Percentiles rank a stretch among this genome's conserved stretches.
These are phyloP conservation scores for Eupithecia dodoneata DNA, from an alignment of 2,888 invertebrate genomes.

Conservation along the genomic window DNA sequence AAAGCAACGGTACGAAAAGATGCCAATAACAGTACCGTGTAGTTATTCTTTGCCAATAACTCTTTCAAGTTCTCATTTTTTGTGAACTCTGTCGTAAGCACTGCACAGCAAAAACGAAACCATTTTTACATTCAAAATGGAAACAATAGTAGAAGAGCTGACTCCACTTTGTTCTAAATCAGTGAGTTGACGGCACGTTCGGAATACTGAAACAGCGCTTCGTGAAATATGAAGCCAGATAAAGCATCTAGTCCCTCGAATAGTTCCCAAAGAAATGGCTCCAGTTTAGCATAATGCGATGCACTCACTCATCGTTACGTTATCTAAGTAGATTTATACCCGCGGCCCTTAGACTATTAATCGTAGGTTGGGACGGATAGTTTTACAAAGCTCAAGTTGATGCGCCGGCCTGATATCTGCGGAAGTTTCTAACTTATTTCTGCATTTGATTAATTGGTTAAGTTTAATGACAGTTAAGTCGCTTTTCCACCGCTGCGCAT, in stretches of 20 bases:
- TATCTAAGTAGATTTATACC: constrained; percentile 72
- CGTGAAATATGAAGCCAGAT: constrained; percentile 71
- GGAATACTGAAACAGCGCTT: constrained; percentile 54
- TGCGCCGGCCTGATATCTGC: not conserved
- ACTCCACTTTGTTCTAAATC: constrained; percentile 46
- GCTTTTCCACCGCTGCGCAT: too few species aligned
- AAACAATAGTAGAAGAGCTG: constrained; percentile 35
- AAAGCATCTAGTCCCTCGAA: constrained; percentile 62
- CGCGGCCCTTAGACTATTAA: constrained; percentile 60
- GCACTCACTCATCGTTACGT: constrained; percentile 71
- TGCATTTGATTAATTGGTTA: constrained; percentile 31
- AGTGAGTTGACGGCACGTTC: constrained; percentile 43
- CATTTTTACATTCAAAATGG: constrained; percentile 19
- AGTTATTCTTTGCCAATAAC: not conserved
- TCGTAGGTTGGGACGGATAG: constrained; percentile 52
- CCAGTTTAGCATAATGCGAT: constrained; percentile 72
- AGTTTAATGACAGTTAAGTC: constrained; percentile 15
- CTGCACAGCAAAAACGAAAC: constrained; percentile 1
- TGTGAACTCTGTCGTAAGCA: not conserved
- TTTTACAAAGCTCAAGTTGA: constrained; percentile 37
- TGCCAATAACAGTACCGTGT: not conserved
- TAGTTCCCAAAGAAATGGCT: constrained; percentile 73
- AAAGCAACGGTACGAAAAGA: not conserved
- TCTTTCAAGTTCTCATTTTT: not conserved
- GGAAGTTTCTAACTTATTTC: constrained; percentile 26